Conservation (phyloP, 2,888 invertebrate species). For the Mimas tiliae region DNA sequence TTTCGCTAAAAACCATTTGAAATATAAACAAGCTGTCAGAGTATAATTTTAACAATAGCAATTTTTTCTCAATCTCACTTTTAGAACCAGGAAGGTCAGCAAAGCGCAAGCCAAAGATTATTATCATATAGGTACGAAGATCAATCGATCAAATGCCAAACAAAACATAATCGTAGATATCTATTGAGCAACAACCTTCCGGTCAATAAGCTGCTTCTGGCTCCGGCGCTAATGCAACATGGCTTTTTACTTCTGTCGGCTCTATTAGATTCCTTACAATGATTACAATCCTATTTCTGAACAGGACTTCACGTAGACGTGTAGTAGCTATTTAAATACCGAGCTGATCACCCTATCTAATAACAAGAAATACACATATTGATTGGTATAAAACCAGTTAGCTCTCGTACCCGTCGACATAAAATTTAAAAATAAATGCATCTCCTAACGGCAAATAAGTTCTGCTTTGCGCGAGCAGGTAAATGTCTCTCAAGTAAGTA, state of each 20-base stretch:
- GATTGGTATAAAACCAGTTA: slow-evolving; percentile 43
- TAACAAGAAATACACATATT: slow-evolving; percentile 21
- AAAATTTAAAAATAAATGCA: slow-evolving; percentile 45
- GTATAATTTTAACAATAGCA: background rate
- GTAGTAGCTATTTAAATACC: slow-evolving; percentile 28
- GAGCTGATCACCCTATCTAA: slow-evolving; percentile 19
- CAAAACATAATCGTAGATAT: slow-evolving; percentile 15
- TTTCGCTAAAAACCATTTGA: background rate
- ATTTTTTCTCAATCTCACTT: no score
- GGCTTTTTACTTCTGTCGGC: slow-evolving; percentile 19
- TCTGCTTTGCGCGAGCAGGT: slow-evolving; percentile 41
- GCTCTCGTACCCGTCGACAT: slow-evolving; percentile 33
- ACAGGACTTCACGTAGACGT: slow-evolving; percentile 18
- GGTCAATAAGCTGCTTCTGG: slow-evolving; percentile 4
- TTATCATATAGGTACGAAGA: slow-evolving; percentile 1
- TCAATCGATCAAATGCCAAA: slow-evolving; percentile 20
- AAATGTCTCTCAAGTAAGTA: slow-evolving; percentile 36
- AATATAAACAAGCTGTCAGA: background rate
- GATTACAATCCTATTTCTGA: slow-evolving; percentile 23
- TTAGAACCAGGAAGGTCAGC: slow-evolving; percentile 12
- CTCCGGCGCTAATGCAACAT: slow-evolving; percentile 16
- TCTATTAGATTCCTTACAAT: slow-evolving; percentile 20
- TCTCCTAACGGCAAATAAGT: slow-evolving; percentile 38
- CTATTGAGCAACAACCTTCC: slow-evolving; percentile 17
- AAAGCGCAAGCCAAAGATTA: background rate